These are phyloP conservation scores for Aproaerema taeniolella DNA, from an alignment of 2,888 invertebrate genomes.

Conservation along the genomic window DNA sequence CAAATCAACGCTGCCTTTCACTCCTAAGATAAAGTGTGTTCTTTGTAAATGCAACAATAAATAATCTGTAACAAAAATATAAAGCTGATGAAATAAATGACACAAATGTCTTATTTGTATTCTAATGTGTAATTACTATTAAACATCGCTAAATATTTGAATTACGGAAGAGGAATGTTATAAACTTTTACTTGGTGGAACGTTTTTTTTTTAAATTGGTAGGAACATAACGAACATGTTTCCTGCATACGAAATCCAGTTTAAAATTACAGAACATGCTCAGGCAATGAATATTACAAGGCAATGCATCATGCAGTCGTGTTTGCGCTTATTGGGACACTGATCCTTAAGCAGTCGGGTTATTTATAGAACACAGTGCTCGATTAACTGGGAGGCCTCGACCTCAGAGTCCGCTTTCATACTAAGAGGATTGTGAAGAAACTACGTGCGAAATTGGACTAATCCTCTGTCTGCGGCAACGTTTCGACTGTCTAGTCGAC, in stretches of 20 bases:
- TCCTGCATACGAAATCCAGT: constrained; percentile 4
- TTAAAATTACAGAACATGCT: constrained; percentile 4
- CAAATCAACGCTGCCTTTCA: no score
- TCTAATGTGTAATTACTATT: no score
- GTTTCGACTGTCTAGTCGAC: neutral
- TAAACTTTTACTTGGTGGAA: no score
- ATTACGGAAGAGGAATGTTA: no score
- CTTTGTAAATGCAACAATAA: no score
- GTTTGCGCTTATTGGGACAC: constrained; percentile 35
- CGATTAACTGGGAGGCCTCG: constrained; percentile 39
- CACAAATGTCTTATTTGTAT: no score
- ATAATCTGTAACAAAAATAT: no score
- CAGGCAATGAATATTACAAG: constrained; percentile 10
- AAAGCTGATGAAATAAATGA: no score
- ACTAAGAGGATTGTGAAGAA: constrained; percentile 46
- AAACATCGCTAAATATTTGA: no score
- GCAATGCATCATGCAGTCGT: constrained; percentile 20
- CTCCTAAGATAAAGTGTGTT: no score
- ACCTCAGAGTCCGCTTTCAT: constrained; percentile 35
- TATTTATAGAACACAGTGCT: constrained; percentile 37
- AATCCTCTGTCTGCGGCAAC: constrained; percentile 37
- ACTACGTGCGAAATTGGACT: constrained; percentile 41
- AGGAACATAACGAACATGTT: neutral
- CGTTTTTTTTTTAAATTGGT: neutral
- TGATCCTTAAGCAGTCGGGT: constrained; percentile 34